A percentile compares a stretch with the other conserved stretches of the same genome.
Conservation (phyloP, 53 echinoderm and acorn worm genomes). For the Arbacia lixula region DNA sequence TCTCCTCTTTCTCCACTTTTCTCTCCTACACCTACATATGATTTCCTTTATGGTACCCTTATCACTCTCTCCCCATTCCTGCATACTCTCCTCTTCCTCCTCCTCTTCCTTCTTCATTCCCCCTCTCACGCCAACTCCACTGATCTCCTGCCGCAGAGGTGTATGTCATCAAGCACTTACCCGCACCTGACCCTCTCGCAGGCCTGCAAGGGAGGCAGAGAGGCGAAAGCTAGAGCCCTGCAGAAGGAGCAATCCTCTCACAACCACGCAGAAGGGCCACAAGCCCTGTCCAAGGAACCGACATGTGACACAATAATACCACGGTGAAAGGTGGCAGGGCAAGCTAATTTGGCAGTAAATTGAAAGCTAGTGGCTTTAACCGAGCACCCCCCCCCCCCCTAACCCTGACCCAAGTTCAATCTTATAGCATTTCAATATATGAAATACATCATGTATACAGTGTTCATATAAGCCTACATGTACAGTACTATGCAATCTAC, state of each 20-base stretch:
- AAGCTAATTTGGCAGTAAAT: neutral
- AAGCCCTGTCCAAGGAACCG: too few relatives aligned
- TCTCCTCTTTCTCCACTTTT: neutral
- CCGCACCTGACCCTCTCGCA: conserved; percentile 6
- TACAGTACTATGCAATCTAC: neutral
- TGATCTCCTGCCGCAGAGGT: neutral
- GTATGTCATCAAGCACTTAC: conserved; percentile 38
- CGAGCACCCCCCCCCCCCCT: neutral
- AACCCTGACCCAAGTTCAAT: neutral
- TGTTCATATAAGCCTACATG: neutral
- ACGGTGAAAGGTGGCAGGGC: neutral
- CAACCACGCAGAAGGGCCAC: too few relatives aligned
- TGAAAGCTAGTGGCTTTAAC: neutral
- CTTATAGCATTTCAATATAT: neutral
- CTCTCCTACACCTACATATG: neutral
- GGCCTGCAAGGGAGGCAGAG: neutral
- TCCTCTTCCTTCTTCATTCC: neutral
- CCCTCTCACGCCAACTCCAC: neutral
- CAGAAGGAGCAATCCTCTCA: too few relatives aligned
- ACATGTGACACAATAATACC: neutral
- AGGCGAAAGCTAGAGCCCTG: neutral
- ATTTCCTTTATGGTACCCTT: neutral
- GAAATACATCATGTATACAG: neutral
- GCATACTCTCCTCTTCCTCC: neutral
- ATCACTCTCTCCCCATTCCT: neutral